phyloP scores from a whole-genome alignment of 1,140 invertebrate species.

The Semibalanus balanoides region DNA sequence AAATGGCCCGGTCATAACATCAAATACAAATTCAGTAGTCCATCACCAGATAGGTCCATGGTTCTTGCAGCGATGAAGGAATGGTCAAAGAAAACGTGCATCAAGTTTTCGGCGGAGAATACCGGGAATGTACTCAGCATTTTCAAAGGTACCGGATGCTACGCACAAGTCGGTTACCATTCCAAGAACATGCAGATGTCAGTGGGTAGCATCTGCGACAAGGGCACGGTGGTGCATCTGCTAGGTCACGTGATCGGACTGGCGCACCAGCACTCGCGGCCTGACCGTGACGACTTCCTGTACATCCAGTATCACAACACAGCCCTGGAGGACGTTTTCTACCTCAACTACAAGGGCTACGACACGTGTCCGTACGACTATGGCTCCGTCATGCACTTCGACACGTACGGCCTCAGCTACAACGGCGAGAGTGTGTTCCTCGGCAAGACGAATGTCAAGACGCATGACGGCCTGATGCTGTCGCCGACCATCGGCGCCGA shows the following conservation, averaged over 20 bases:
- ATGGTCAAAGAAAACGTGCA: background rate
- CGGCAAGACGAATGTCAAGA: constrained; percentile 8
- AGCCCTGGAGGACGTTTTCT: constrained; percentile 3
- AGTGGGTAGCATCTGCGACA: background rate
- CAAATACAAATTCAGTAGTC: background rate
- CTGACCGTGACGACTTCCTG: constrained; percentile 30
- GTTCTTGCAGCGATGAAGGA: background rate
- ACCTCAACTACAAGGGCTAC: constrained; percentile 11
- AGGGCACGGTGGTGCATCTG: constrained; percentile 26
- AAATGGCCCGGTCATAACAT: background rate
- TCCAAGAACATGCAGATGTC: background rate
- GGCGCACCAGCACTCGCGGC: constrained; percentile 30
- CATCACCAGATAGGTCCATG: background rate
- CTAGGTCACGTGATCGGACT: constrained; percentile 30
- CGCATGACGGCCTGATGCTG: background rate
- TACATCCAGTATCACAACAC: constrained; percentile 25
- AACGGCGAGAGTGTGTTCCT: constrained; percentile 38
- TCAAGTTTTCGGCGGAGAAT: background rate
- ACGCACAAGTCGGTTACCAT: background rate
- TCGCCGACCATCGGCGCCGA: background rate
- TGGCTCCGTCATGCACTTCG: constrained; percentile 22
- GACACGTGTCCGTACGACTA: constrained; percentile 21
- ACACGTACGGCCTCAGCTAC: constrained; percentile 21
- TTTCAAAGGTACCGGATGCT: background rate
- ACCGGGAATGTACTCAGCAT: background rate